Conservation (phyloP, 2,888 invertebrate genomes). For the Blastobasis lacticolella region DNA sequence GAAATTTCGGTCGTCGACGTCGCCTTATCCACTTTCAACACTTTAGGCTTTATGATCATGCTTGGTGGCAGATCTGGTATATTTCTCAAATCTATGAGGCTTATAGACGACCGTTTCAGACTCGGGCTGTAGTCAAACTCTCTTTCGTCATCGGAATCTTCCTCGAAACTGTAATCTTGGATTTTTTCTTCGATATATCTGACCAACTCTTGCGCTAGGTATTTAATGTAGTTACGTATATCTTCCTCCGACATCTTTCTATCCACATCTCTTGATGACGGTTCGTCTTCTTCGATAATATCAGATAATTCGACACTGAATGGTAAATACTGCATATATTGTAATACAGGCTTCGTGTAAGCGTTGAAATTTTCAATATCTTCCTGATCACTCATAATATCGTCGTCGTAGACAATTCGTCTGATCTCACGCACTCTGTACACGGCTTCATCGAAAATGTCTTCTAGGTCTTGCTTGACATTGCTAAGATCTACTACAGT, state of each 20-base stretch:
- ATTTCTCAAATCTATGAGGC: constrained; percentile 56
- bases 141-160: constrained; percentile 42
- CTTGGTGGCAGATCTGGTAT: constrained; percentile 64
- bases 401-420: constrained; percentile 34
- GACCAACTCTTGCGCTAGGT: constrained; percentile 47
- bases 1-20: constrained; percentile 63
- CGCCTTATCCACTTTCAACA: constrained; percentile 52
- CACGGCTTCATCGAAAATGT: constrained; percentile 51
- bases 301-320: constrained; percentile 63
- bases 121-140: constrained; percentile 43
- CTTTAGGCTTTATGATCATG: constrained; percentile 57
- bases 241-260: constrained; percentile 39
- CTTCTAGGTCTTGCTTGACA: constrained; percentile 56
- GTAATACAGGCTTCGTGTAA: constrained; percentile 51
- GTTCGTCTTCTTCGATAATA: constrained; percentile 63
- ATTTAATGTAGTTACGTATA: constrained; percentile 31
- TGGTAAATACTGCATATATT: constrained; percentile 41
- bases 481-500: constrained; percentile 56
- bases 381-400: constrained; percentile 60
- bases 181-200: constrained; percentile 50
- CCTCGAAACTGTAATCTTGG: constrained; percentile 31
- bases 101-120: constrained; percentile 50
- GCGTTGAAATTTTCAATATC: constrained; percentile 56
- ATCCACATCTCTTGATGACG: constrained; percentile 41
- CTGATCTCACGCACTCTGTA: constrained; percentile 36